Evolutionary conservation across 2,888 invertebrate species (phyloP), one percentile per base, ranked within the genome.

Genomic region (Sericinus montela): DNA sequence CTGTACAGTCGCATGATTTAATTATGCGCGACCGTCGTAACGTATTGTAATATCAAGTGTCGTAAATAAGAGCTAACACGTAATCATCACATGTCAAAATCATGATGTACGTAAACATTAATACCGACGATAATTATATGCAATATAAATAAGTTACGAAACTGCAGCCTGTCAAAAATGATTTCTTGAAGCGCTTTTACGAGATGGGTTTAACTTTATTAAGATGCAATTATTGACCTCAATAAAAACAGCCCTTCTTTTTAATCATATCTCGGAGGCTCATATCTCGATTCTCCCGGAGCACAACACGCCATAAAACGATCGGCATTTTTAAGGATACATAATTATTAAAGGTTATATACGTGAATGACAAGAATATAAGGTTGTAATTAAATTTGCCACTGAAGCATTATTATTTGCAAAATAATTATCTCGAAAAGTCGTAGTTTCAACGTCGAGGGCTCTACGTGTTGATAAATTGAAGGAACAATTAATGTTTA

Each of bases 171-270:
- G 63, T 62, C 63, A 63, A 62, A n/a, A 59, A 57, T 58, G 44
- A 45, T 58, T 57, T 60, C 56, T 54, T 53, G 57, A 55, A 58
- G 62, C 55, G 60, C 61, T 69, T 72, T 67, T 57, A 62, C 61
- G 58, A 55, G 58, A 51, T 63, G 51, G 54, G 63, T 66, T 70
- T 71, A 63, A 65, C 56, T 68, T 57, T 68, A 77, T 76, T 73
- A 76, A 75, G 79, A 75, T 67, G 71, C 70, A 77, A 78, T 80
- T 80, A 78, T 78, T 71, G 69, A 62, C 67, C 68, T 67, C 69
- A 68, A 78, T 75, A 73, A 72, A 72, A 65, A 60, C 47, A 59
- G 63, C 53, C 47, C 47, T 59, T 58, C 56, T 58, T 63, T 67
- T 62, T 77, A 77, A 76, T 71, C 64, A 59, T 67, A 59, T 69